Base-by-base conservation (phyloP, 2,888 invertebrate genomes). In the Oxycera nigricornis region DNA sequence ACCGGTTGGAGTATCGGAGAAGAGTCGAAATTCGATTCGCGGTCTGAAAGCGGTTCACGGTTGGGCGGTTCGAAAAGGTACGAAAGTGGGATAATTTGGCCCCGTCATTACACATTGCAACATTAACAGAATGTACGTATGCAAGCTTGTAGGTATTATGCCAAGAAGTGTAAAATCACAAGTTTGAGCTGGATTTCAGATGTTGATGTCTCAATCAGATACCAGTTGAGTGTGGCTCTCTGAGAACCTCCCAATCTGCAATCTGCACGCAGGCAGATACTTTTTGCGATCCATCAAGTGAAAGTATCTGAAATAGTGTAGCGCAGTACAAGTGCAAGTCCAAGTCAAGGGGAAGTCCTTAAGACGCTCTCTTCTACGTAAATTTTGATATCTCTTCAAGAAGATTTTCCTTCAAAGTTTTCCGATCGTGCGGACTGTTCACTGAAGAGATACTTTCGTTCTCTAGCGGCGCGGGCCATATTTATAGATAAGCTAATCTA, bases 401-500 rank as follows among this genome's bases (percentile, higher is more conserved):
- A 17, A 55, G 20, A 2, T 11, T 55, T 55, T 11, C 46, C 46
- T 2, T 4, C 55, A 55, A 17, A 55, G 55, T n/a, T n/a, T n/a
- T 22, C 55, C 24, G 22, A 24, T 20, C 6, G 20, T 4, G 4
- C 9, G 4, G 24, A 14, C 3, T 20, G 17, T 1, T 55, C 20
- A 24, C 11, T 22, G 55, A 11, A 3, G 24, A 20, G 55, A 20
- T 55, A 2, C 55, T 11, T 24, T 55, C 20, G 3, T 55, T 6
- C 55, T 55, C 20, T 55, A 24, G 11, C 55, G 9, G 55, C 11
- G 55, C 24, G 55, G 55, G 20, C 24, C 24, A 24, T n/a, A n/a
- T 24, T 20, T 55, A 24, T 59, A 59, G 59, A 30, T 59, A 59
- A 59, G 7, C 59, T 59, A 59, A 59, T 59, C 59, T 59, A 30